Conservation (phyloP, 2,113 vertebrate genomes). For the Elaphurus davidianus region DNA sequence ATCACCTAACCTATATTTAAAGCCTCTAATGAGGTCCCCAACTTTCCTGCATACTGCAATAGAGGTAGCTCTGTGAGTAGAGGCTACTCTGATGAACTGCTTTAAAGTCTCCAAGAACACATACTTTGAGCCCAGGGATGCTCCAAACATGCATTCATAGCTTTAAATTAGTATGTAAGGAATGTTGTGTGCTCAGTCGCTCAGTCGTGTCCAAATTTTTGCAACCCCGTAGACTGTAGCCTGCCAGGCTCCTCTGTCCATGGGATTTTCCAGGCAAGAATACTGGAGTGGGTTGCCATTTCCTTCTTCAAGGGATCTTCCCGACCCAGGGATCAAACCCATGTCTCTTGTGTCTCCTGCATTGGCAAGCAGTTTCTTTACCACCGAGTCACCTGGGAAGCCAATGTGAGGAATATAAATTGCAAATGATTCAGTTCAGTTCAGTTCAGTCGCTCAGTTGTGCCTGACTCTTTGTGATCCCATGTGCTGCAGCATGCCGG, state of each 20-base stretch:
- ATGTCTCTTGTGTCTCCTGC: background rate
- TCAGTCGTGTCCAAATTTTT: background rate
- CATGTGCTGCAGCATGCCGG: background rate
- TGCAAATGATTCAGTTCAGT: background rate
- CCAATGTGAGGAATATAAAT: background rate
- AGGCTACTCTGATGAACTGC: background rate
- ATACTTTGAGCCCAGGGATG: background rate
- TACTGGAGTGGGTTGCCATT: background rate
- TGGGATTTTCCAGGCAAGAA: background rate
- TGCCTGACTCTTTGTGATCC: background rate
- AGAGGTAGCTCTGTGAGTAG: background rate
- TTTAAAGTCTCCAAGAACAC: background rate
- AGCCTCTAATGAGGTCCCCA: background rate
- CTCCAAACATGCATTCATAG: background rate
- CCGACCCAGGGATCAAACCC: background rate
- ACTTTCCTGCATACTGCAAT: background rate
- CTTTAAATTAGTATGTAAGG: background rate
- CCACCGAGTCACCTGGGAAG: background rate
- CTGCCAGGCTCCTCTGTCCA: background rate
- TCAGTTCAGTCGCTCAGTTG: background rate
- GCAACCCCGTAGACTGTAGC: background rate
- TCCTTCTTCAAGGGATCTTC: background rate
- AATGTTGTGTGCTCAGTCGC: background rate
- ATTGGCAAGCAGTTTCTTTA: background rate
- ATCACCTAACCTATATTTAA: background rate